These are phyloP conservation scores for Hylaea fasciaria DNA, from an alignment of 2,888 invertebrate genomes.

Conservation along the genomic window DNA sequence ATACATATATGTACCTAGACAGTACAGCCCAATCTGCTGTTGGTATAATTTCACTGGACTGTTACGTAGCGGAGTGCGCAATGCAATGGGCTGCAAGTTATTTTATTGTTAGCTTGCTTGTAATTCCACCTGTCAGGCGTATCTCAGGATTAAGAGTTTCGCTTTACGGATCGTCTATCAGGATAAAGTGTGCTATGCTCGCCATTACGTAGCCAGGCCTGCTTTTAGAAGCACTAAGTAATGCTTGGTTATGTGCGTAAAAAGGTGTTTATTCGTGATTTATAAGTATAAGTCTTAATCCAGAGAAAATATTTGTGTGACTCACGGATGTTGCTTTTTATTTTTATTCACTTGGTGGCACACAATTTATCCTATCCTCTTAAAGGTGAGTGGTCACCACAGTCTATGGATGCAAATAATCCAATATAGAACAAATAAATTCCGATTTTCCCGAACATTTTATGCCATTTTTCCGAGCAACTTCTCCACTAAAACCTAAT, in stretches of 20 bases:
- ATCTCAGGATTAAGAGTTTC: conserved; percentile 21
- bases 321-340: too few species aligned
- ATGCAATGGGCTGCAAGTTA: conserved; percentile 1
- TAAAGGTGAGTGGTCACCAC: too few species aligned
- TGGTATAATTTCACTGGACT: too few species aligned
- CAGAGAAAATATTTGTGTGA: background rate
- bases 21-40: too few species aligned
- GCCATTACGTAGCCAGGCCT: background rate
- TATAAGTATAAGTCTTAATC: background rate
- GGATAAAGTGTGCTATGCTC: conserved; percentile 3
- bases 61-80: background rate
- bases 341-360: too few species aligned
- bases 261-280: background rate
- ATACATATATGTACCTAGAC: too few species aligned
- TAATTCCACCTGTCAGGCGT: conserved; percentile 9
- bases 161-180: conserved; percentile 18
- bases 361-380: too few species aligned
- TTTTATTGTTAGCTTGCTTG: conserved; percentile 2
- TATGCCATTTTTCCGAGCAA: too few species aligned
- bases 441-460: too few species aligned
- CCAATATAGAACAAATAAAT: too few species aligned
- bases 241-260: background rate
- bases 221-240: background rate
- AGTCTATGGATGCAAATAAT: too few species aligned
- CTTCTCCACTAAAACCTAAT: too few species aligned